phyloP scores from a whole-genome alignment of 2,113 vertebrate genomes.

The Arenaria interpres region DNA sequence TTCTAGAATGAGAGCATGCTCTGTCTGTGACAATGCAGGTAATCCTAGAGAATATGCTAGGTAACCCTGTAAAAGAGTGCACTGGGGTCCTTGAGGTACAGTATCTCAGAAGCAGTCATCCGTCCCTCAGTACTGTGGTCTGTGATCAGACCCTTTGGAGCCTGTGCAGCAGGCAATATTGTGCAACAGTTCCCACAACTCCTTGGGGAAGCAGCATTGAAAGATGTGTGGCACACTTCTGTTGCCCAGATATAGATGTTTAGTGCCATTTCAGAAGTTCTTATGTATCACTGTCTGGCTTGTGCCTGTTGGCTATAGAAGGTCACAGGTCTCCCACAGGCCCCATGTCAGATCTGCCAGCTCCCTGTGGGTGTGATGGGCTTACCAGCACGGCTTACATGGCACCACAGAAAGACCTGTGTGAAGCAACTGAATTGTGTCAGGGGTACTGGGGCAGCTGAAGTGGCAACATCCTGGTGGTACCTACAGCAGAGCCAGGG shows the following conservation, averaged over 20 bases:
- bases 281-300: neutral
- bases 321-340: neutral
- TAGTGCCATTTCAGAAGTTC: neutral
- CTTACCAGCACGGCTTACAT: neutral
- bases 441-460: neutral
- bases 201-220: neutral
- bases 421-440: neutral
- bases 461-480: neutral
- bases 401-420: neutral
- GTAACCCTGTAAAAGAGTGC: neutral
- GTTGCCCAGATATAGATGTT: neutral
- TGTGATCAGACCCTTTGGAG: neutral
- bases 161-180: neutral
- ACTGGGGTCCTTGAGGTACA: neutral
- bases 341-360: neutral
- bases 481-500: neutral
- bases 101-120: neutral
- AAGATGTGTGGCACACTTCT: neutral
- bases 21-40: neutral
- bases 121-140: fast-evolving
- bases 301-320: neutral
- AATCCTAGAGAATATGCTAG: neutral
- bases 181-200: neutral
- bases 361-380: neutral
- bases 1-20: neutral